Evolutionary conservation across 2,888 invertebrate species (phyloP).

Genomic region (Amaurobius ferox): DNA sequence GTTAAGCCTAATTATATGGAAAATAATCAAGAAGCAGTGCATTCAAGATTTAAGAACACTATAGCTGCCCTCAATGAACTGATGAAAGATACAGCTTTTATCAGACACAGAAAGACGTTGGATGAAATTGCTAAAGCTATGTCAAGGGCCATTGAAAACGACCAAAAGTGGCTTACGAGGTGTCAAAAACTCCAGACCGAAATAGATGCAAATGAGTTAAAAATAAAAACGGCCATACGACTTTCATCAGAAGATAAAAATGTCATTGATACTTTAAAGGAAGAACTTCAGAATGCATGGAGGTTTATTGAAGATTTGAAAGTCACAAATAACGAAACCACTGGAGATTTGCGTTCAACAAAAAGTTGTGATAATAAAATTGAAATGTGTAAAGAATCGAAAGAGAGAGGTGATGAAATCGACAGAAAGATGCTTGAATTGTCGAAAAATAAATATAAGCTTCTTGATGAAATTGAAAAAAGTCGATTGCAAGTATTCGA

Average conservation of each 20-base stretch:
- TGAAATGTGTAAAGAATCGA: too few relatives aligned
- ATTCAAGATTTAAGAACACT: not conserved
- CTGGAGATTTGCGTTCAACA: not conserved
- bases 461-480: constrained; percentile 25
- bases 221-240: constrained; percentile 30
- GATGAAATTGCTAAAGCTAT: constrained; percentile 33
- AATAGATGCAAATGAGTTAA: constrained; percentile 26
- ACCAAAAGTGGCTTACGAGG: constrained; percentile 9
- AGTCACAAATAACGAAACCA: not conserved
- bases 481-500: constrained; percentile 32
- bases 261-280: constrained; percentile 31
- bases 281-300: constrained; percentile 33
- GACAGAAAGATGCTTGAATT: not conserved
- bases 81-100: constrained; percentile 26
- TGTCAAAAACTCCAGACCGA: constrained; percentile 6
- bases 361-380: not conserved
- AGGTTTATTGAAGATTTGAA: not conserved
- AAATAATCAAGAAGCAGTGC: not conserved
- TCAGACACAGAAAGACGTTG: constrained; percentile 32
- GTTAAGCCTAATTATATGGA: too few relatives aligned
- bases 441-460: not conserved
- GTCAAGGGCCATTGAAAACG: constrained; percentile 12
- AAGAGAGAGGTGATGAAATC: not conserved
- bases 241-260: constrained; percentile 44
- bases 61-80: constrained; percentile 5